Conservation (phyloP, 2,113 vertebrate genomes). For the Pachyramphus minor region DNA sequence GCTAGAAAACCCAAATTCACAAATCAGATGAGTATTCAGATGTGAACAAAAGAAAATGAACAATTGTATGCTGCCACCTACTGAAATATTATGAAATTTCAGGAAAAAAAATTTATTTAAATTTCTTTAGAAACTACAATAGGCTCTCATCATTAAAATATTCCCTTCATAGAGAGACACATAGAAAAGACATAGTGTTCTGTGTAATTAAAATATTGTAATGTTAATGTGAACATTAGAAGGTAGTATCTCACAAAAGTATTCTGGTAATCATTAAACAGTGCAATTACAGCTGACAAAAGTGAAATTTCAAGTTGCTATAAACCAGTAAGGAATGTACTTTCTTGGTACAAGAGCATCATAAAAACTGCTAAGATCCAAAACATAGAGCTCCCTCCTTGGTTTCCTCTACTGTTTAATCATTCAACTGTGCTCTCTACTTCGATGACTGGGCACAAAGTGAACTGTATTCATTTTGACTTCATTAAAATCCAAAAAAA, state of each 20-base stretch:
- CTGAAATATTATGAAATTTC: not conserved
- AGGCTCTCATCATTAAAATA: not conserved
- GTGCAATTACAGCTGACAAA: not conserved
- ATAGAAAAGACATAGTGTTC: not conserved
- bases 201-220: not conserved
- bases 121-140: not conserved
- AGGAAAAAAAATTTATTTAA: not conserved
- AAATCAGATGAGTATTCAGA: not conserved
- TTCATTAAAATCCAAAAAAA: not conserved
- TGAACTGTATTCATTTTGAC: not conserved
- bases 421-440: not conserved
- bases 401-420: not conserved
- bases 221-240: not conserved
- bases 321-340: not conserved
- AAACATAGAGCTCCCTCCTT: not conserved
- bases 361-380: not conserved
- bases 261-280: not conserved
- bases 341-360: not conserved
- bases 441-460: not conserved
- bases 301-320: not conserved
- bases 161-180: not conserved
- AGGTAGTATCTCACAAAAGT: not conserved
- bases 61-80: slow-evolving; percentile 65
- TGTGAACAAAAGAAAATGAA: not conserved
- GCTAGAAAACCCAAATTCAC: not conserved